Base-by-base conservation (phyloP, 2,888 invertebrate genomes). In the Sicus ferrugineus region DNA sequence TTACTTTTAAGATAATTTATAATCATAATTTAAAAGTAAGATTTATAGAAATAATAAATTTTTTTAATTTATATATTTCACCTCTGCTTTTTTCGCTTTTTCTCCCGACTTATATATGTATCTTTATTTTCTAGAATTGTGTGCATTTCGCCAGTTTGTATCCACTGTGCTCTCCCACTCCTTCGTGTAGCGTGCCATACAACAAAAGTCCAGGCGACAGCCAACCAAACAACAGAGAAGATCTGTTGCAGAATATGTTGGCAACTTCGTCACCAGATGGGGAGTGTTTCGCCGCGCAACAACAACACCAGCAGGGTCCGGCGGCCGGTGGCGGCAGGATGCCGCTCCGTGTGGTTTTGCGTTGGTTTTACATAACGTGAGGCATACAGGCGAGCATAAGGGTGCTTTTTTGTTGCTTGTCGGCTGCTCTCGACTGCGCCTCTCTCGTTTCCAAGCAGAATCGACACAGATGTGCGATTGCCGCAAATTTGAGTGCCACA, bases 201-300 rank as follows among this genome's bases (percentile, higher is more conserved):
- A 56, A 23, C 56, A 26, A 26, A 30, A 30, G 16, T 30, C 14
- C 42, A 23, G 14, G 16, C 56, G 16, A 46, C 65, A 58, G 14
- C 70, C 77, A 81, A 75, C 81, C 81, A 83, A 82, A 82, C 83
- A 82, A 73, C 80, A 75, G 77, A 71, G 79, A 83, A 81, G 84
- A 84, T 85, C 84, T 85, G 85, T 83, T 81, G 78, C 79, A 84
- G 81, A 85, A 85, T 85, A 85, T 85, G 85, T 83, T 82, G 81
- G 78, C 78, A 83, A 82, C 82, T 81, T 81, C 77, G 79, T 83
- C 83, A 85, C 79, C 85, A 85, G 85, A 85, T 83, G 81, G 79
- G 75, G 68, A 70, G 70, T 69, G 76, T 77, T 76, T 74, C 69
- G 72, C 52, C 67, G 72, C 73, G 69, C 73, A 73, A 71, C 68